Evolutionary conservation across 1,140 invertebrate genomes (phyloP).

Genomic region (Pseudobourletiella spinata): DNA sequence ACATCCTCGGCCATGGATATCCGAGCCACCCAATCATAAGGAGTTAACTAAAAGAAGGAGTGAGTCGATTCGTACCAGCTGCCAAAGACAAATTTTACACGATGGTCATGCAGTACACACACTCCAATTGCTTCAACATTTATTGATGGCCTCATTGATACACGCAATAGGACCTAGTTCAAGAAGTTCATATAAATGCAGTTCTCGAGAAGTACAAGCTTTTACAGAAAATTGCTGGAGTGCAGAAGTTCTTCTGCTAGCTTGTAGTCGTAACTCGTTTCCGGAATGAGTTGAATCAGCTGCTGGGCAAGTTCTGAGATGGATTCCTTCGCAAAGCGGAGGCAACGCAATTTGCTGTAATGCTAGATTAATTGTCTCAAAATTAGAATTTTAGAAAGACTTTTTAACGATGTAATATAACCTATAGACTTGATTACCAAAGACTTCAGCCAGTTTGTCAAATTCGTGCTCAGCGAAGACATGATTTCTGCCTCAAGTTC

Average conservation of each 20-base stretch:
- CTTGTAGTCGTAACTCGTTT: conserved; percentile 33
- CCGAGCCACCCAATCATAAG: too few species aligned
- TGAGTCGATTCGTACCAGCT: too few species aligned
- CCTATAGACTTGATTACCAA: conserved; percentile 60
- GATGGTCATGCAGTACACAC: too few species aligned
- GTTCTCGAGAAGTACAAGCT: neutral
- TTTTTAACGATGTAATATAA: too few species aligned
- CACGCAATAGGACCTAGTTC: neutral
- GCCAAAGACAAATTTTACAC: too few species aligned
- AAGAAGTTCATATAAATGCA: neutral
- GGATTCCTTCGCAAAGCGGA: conserved; percentile 23
- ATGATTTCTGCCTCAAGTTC: conserved; percentile 53
- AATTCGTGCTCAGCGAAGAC: conserved; percentile 55
- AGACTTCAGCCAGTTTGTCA: conserved; percentile 59
- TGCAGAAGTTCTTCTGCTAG: conserved; percentile 31
- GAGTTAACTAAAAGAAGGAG: too few species aligned
- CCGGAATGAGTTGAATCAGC: conserved; percentile 32
- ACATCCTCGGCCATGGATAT: too few species aligned
- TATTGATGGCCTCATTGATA: too few species aligned
- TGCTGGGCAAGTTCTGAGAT: conserved; percentile 28
- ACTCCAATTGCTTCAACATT: too few species aligned
- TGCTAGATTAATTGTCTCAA: too few species aligned
- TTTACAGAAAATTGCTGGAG: conserved; percentile 17
- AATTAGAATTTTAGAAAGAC: too few species aligned
- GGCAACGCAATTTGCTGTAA: conserved; percentile 30